Conservation (phyloP, 2,113 vertebrate species). For the Ageneiosus marmoratus region DNA sequence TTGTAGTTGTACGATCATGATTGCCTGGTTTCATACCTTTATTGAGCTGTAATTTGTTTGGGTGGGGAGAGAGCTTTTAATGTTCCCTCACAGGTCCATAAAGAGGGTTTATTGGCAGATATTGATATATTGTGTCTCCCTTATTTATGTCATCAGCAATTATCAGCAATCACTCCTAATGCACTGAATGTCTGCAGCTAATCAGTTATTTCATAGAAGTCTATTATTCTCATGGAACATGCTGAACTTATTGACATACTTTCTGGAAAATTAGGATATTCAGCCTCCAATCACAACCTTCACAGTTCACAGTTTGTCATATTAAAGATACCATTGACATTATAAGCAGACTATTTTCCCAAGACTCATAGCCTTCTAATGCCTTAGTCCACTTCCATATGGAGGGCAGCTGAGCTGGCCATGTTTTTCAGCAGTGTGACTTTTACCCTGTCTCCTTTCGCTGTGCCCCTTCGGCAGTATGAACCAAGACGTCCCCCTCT, state of each 20-base stretch:
- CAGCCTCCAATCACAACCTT: not conserved
- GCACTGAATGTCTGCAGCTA: not conserved
- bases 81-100: not conserved
- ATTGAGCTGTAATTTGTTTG: not conserved
- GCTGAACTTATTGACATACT: not conserved
- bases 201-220: not conserved
- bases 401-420: constrained; percentile 37
- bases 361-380: constrained; percentile 24
- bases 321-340: not conserved
- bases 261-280: not conserved
- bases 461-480: constrained; percentile 14
- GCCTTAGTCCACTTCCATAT: constrained; percentile 36
- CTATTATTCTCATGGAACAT: not conserved
- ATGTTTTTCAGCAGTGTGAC: constrained; percentile 38
- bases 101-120: constrained; percentile 20
- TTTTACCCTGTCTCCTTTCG: constrained; percentile 29
- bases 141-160: not conserved
- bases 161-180: not conserved
- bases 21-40: not conserved
- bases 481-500: constrained; percentile 36
- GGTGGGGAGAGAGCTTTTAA: not conserved
- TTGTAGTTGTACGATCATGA: not conserved
- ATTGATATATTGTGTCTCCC: constrained; percentile 3
- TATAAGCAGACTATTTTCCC: constrained; percentile 6
- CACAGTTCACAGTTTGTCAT: not conserved